Base-by-base conservation (phyloP, 2,888 invertebrate genomes). In the Hydrotaea cyrtoneurina region DNA sequence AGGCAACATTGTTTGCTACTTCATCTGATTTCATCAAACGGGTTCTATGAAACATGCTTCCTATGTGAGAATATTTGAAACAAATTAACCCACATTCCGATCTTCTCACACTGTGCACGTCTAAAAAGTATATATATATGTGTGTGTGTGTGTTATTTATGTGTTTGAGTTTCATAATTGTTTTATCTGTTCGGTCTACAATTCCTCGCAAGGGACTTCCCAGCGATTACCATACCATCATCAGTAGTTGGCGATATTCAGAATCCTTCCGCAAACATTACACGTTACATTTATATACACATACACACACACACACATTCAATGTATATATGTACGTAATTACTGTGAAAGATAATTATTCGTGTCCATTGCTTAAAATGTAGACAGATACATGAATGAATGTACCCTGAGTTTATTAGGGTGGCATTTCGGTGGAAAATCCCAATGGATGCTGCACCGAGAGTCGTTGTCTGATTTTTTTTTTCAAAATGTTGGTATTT, bases 141-240 rank as follows among this genome's bases (percentile, higher is more conserved):
- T n/a, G n/a, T 31, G 17, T 21, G 17, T 21, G 11, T 21, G 11
- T 7, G 8, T 53, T 53, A 5, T 55, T 17, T 21, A 55, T 21
- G 19, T 55, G 19, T 55, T 55, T 55, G 55, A 55, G 55, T 55
- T 55, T 55, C 55, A 21, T 21, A 55, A 55, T 55, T 55, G 55
- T 55, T 55, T 55, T 55, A 55, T 55, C 19, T 21, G 10, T 55
- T 19, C 55, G 55, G 11, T 11, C 55, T 21, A 55, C 21, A 55
- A 21, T 21, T 19, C 7, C 55, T 55, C 55, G 11, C 7, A 55
- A 21, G 17, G 11, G 21, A 39, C 39, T 53, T 53, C 2, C 17
- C 53, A 15, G 53, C 19, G 53, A 53, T 53, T 2, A 53, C 53
- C 53, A 46, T 31, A 7, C 31, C 31, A 31, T 31, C 31, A 13